These are phyloP conservation scores for Pomatostomus ruficeps DNA, from an alignment of 2,113 vertebrate species.

Conservation along the genomic window DNA sequence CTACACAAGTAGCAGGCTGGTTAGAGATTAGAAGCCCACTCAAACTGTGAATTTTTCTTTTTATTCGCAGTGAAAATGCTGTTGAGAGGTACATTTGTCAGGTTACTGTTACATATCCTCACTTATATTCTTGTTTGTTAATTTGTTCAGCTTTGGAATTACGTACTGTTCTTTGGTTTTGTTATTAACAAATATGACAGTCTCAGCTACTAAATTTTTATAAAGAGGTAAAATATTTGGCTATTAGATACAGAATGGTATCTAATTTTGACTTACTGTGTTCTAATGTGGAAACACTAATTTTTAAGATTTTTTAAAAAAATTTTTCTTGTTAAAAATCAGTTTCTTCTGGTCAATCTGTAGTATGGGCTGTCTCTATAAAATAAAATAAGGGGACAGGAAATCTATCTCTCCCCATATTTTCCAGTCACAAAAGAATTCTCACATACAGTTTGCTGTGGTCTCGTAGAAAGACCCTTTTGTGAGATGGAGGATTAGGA, in stretches of 20 bases:
- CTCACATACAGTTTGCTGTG: neutral
- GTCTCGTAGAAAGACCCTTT: neutral
- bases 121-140: neutral
- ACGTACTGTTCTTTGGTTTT: neutral
- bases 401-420: accelerated
- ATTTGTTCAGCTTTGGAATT: neutral
- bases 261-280: neutral
- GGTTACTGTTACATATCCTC: neutral
- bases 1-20: neutral
- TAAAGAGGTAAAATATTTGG: neutral
- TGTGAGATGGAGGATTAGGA: neutral
- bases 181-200: neutral
- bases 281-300: neutral
- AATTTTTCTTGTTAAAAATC: neutral
- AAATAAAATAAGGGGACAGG: neutral
- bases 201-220: neutral
- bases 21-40: neutral
- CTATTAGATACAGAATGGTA: neutral
- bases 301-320: neutral
- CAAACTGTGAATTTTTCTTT: neutral
- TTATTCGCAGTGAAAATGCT: neutral
- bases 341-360: neutral
- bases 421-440: neutral
- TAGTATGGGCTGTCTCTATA: neutral
- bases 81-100: neutral